Base-by-base conservation (phyloP, 2,113 vertebrate species). In the Callospermophilus lateralis region DNA sequence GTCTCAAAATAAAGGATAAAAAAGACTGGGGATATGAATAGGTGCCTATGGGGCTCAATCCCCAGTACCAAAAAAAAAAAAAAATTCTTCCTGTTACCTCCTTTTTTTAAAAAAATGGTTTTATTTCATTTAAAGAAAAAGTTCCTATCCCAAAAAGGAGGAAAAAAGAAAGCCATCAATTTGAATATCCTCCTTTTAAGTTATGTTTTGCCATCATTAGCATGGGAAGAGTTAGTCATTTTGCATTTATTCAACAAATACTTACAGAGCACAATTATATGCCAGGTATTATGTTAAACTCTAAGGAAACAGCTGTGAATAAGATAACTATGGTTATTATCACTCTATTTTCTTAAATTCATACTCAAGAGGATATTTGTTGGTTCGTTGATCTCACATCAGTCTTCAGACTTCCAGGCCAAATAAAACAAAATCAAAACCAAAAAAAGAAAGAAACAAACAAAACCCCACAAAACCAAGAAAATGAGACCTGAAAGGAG, bases 171-270 rank as follows among this genome's bases (percentile, higher is more conserved):
- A 94, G 32, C 12, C 6, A 76, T 9, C 34, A 94, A 4, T 77
- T 88, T 88, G 45, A 87, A 51, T 11, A 63, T 70, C 58, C 48
- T 92, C 22, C 32, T 77, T 80, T 70, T 83, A 32, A n/a, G 32
- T 88, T 89, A 55, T 19, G n/a, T 89, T 91, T 92, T 74, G 22
- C 37, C 48, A 61, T 78, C 51, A 79, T 42, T 92, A 65, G 8
- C 30, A 65, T 92, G 37, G 51, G 63, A 32, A 78, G 30, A 84
- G 34, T 48, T 96, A 87, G 48, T 94, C 28, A 67, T 74, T 93
- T 90, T 86, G 32, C 15, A 76, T 39, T 89, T 94, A 73, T 72
- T 89, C n/a, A 89, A 83, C 32, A 84, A 88, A 67, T 74, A 96
- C 74, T 58, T 86, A 84, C 70, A 80, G 17, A 93, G 34, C 19